These are phyloP conservation scores for Gonocerus acuteangulatus DNA, from an alignment of 2,888 invertebrate species.

Conservation along the genomic window DNA sequence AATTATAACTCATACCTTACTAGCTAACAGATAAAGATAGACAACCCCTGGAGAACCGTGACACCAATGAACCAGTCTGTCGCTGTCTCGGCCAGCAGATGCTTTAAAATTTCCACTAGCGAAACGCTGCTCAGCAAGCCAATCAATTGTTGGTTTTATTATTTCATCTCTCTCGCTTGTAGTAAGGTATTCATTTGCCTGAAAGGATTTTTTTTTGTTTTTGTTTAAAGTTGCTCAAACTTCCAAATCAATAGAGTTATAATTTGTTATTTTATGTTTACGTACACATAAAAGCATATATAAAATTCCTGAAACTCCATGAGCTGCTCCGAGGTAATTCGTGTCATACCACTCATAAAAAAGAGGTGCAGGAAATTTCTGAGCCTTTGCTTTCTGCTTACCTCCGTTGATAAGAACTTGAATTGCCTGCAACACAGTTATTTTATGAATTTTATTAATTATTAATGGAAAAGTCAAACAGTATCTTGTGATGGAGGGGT, in stretches of 20 bases:
- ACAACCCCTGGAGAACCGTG: constrained; percentile 88
- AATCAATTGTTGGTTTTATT: constrained; percentile 59
- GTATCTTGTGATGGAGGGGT: too few relatives aligned
- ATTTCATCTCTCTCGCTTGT: constrained; percentile 51
- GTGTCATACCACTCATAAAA: constrained; percentile 83
- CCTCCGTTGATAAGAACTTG: constrained; percentile 57
- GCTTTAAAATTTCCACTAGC: constrained; percentile 69
- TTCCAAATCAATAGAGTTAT: too few relatives aligned
- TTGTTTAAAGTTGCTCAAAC: too few relatives aligned
- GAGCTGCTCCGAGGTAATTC: constrained; percentile 81
- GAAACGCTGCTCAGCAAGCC: constrained; percentile 52
- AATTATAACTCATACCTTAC: too few relatives aligned
- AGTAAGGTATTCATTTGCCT: constrained; percentile 16
- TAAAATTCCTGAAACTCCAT: constrained; percentile 79
- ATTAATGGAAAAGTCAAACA: too few relatives aligned
- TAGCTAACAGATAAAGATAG: constrained; percentile 59
- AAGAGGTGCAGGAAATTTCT: constrained; percentile 51
- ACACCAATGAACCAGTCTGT: constrained; percentile 85
- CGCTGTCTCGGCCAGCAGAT: constrained; percentile 58
- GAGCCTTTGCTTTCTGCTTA: constrained; percentile 48
- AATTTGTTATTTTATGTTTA: not conserved
- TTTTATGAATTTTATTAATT: too few relatives aligned
- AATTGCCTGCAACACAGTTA: constrained; percentile 51
- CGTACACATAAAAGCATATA: constrained; percentile 55
- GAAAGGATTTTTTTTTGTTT: too few relatives aligned